These are phyloP conservation scores for Lordiphosa mommai DNA, from an alignment of 1,140 invertebrate genomes.

Conservation along the genomic window DNA sequence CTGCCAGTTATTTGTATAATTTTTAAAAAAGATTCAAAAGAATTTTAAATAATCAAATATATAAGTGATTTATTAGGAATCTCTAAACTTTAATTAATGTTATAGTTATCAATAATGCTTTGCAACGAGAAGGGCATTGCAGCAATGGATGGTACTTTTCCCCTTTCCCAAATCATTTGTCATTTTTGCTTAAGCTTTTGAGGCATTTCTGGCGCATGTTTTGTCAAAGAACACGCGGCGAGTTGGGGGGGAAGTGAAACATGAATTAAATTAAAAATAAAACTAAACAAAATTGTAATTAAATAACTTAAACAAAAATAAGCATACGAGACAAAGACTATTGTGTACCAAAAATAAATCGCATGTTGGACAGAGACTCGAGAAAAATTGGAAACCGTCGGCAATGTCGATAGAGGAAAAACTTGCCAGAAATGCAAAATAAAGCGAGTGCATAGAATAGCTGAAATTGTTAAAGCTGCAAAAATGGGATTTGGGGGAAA, in stretches of 20 bases:
- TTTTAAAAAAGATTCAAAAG: too few relatives aligned
- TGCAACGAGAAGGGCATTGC: too few relatives aligned
- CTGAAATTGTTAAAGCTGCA: conserved; percentile 44
- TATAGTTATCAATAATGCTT: too few relatives aligned
- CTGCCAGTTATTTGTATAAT: too few relatives aligned
- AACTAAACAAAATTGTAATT: conserved; percentile 60
- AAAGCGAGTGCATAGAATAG: conserved; percentile 35
- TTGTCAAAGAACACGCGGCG: conserved; percentile 34
- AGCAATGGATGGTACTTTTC: neutral
- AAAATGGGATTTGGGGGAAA: conserved; percentile 8
- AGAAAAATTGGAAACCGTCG: conserved; percentile 15
- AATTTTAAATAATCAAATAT: too few relatives aligned
- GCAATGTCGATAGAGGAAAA: conserved; percentile 18
- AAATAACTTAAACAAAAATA: conserved; percentile 68
- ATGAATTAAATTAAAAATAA: conserved; percentile 73
- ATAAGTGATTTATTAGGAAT: too few relatives aligned
- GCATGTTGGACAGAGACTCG: neutral
- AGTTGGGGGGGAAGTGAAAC: conserved; percentile 21
- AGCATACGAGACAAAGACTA: conserved; percentile 38
- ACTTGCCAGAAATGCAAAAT: conserved; percentile 23
- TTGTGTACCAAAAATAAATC: conserved; percentile 56
- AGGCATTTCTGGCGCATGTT: conserved; percentile 50
- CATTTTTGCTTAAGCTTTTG: conserved; percentile 50
- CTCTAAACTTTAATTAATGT: too few relatives aligned
- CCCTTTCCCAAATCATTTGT: conserved; percentile 19